Evolutionary conservation across 2,888 invertebrate species (phyloP).

Genomic region (Macaria liturata): DNA sequence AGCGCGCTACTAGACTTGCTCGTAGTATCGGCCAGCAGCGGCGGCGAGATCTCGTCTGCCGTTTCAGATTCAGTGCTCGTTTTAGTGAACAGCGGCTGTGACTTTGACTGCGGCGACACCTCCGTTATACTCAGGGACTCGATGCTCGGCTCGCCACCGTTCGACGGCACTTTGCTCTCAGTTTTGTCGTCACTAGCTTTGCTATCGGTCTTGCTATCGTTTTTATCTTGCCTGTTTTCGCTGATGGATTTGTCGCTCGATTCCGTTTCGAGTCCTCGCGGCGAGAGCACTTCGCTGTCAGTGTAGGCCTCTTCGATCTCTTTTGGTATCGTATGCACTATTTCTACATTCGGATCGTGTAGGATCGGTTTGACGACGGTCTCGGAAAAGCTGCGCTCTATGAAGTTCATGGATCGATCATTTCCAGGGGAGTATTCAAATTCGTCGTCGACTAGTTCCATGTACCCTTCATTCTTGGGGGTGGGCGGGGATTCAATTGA

Average conservation of each 20-base stretch:
- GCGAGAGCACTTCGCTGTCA: constrained; percentile 15
- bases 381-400: constrained; percentile 75
- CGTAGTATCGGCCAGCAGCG: constrained; percentile 55
- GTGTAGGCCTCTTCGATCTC: constrained; percentile 30
- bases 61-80: constrained; percentile 42
- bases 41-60: constrained; percentile 56
- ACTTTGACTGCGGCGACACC: constrained; percentile 48
- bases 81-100: constrained; percentile 41
- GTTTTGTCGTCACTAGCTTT: constrained; percentile 27
- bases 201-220: constrained; percentile 33
- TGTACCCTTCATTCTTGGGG: constrained; percentile 67
- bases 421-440: constrained; percentile 67
- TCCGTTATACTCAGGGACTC: constrained; percentile 61
- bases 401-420: constrained; percentile 82
- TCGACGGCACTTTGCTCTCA: constrained; percentile 35
- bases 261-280: constrained; percentile 42
- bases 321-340: constrained; percentile 35
- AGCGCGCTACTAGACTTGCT: constrained; percentile 30
- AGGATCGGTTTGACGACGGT: constrained; percentile 59
- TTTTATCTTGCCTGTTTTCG: constrained; percentile 32
- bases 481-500: constrained; percentile 82
- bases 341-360: constrained; percentile 38
- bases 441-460: constrained; percentile 76
- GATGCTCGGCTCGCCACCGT: constrained; percentile 44
- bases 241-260: constrained; percentile 43